Evolutionary conservation across 2,888 invertebrate genomes (phyloP).

Genomic region (Chymomyza caudatula): DNA sequence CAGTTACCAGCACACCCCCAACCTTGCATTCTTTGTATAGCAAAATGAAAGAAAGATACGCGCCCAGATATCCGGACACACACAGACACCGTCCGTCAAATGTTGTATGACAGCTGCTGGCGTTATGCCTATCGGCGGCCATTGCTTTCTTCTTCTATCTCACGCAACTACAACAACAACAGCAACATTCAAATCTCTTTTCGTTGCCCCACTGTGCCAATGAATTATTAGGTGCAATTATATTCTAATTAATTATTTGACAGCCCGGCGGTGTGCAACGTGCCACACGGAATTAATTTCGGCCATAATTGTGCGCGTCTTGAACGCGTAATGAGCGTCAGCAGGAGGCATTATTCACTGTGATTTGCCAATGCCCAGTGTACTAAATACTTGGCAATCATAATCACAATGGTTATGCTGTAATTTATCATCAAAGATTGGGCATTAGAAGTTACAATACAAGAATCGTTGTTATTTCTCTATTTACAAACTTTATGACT

Average conservation of each 20-base stretch:
- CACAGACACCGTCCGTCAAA: neutral
- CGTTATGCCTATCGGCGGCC: neutral
- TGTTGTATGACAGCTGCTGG: slow-evolving; percentile 2
- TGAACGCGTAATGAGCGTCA: neutral
- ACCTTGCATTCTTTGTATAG: neutral
- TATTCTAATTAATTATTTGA: slow-evolving; percentile 73
- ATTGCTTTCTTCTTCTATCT: neutral
- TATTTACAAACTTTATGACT: too few relatives aligned
- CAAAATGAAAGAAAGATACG: neutral
- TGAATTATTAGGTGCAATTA: slow-evolving; percentile 72
- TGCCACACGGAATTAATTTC: neutral
- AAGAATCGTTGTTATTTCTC: neutral
- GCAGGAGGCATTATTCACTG: neutral
- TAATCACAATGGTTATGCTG: neutral
- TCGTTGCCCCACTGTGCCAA: slow-evolving; percentile 48
- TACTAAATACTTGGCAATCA: neutral
- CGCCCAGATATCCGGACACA: neutral
- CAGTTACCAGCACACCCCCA: neutral
- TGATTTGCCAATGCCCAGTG: neutral
- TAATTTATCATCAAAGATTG: neutral
- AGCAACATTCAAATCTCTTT: slow-evolving; percentile 16
- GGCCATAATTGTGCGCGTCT: neutral
- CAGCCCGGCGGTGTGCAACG: slow-evolving; percentile 35
- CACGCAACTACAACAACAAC: neutral
- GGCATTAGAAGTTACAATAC: neutral